A percentile compares a stretch with the other conserved stretches of the same genome.
Evolutionary conservation across 2,797 vertebrate genomes (phyloP).

Genomic region (Meda fulgida): DNA sequence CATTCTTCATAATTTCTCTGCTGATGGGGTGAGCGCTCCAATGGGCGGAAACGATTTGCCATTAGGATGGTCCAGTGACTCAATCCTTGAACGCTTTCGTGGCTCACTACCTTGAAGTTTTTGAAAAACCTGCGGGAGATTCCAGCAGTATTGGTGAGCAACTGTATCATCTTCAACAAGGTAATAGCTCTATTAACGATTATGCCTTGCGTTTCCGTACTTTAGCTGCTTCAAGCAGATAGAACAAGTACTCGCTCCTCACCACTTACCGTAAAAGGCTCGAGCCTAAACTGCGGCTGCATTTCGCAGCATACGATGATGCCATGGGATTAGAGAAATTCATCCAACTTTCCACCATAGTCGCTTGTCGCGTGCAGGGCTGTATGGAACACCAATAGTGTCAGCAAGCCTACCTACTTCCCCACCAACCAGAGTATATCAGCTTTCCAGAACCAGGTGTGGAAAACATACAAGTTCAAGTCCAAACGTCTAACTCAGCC

Average conservation of each 20-base stretch:
- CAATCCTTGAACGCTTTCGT: neutral
- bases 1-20: neutral
- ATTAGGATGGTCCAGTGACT: neutral
- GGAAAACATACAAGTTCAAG: neutral
- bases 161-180: neutral
- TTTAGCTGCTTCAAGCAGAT: neutral
- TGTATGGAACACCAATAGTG: neutral
- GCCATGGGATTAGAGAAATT: neutral
- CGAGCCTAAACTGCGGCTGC: neutral
- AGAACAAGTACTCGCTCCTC: neutral
- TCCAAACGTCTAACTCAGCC: fast-evolving
- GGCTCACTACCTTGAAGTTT: neutral
- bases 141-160: neutral
- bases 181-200: neutral
- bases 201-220: neutral
- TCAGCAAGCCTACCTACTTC: neutral
- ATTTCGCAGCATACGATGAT: neutral
- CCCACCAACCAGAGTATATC: neutral
- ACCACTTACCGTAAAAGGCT: neutral
- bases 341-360: neutral
- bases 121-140: neutral
- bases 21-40: neutral
- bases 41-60: neutral
- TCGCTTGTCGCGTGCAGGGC: neutral
- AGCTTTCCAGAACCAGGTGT: neutral